A percentile compares a stretch with the other conserved stretches of the same genome.
Evolutionary conservation across 2,797 vertebrate genomes (phyloP).

Genomic region (Mormyrops boulengeri): DNA sequence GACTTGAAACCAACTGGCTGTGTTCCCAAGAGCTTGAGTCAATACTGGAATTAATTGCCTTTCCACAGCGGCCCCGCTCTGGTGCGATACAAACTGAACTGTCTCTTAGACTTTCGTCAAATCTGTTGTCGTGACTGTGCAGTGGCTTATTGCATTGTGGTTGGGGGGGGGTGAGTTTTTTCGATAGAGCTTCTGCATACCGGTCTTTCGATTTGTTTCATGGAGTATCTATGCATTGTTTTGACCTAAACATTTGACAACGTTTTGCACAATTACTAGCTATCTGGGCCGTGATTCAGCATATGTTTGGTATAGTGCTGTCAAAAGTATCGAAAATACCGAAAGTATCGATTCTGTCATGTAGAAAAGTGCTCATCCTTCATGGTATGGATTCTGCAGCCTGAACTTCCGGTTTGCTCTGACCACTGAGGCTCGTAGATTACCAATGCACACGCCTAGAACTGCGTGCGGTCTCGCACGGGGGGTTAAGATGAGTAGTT

Average conservation of each 20-base stretch:
- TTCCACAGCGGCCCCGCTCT: neutral
- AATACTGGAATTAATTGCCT: constrained; percentile 12
- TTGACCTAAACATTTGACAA: neutral
- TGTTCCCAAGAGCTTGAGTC: neutral
- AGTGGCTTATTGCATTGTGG: neutral
- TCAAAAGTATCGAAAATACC: neutral
- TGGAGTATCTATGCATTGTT: neutral
- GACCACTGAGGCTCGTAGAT: neutral
- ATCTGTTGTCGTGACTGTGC: neutral
- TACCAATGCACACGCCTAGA: neutral
- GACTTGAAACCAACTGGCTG: neutral
- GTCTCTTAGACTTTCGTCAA: neutral
- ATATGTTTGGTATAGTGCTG: neutral
- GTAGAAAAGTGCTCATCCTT: neutral
- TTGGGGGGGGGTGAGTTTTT: neutral
- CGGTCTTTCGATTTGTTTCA: neutral
- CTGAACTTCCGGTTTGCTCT: neutral
- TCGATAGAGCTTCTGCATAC: neutral
- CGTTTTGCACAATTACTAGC: neutral
- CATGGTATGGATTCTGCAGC: neutral
- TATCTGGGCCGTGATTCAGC: neutral
- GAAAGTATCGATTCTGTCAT: neutral
- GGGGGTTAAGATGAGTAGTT: neutral
- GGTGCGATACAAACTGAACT: neutral
- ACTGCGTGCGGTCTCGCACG: neutral